These are phyloP conservation scores for Penaeus chinensis DNA, from an alignment of 1,140 invertebrate genomes.

Conservation along the genomic window DNA sequence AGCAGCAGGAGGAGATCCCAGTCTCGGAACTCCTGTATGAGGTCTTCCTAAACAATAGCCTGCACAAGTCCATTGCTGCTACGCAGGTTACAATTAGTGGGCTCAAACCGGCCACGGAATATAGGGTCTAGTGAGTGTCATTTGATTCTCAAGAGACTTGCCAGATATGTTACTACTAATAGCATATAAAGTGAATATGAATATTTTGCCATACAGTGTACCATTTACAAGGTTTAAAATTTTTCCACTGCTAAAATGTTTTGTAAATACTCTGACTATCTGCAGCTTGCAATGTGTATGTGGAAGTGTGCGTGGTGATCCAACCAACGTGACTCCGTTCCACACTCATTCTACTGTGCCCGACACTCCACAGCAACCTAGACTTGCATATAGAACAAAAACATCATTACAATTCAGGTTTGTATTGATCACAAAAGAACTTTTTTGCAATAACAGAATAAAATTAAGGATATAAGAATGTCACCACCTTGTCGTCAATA, in stretches of 20 bases:
- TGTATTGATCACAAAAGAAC: neutral
- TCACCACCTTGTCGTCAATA: too few relatives aligned
- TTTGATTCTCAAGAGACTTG: neutral
- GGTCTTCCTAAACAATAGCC: constrained; percentile 58
- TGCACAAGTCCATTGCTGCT: constrained; percentile 28
- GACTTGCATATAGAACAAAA: constrained; percentile 51
- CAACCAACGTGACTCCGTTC: constrained; percentile 38
- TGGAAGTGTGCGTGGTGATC: constrained; percentile 47
- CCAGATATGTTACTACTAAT: too few relatives aligned
- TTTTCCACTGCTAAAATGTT: neutral
- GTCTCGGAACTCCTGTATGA: constrained; percentile 54
- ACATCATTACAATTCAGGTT: constrained; percentile 54
- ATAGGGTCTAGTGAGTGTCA: constrained; percentile 60
- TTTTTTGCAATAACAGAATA: too few relatives aligned
- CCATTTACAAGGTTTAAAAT: neutral
- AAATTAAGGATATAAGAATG: too few relatives aligned
- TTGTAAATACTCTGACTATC: neutral
- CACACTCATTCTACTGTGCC: constrained; percentile 58
- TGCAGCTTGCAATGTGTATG: constrained; percentile 60
- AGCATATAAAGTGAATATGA: neutral
- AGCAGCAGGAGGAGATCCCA: constrained; percentile 30
- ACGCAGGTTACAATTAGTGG: constrained; percentile 46
- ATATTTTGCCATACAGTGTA: neutral
- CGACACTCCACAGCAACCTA: constrained; percentile 56
- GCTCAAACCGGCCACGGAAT: constrained; percentile 62